Base-by-base conservation (phyloP, 2,113 vertebrate genomes). In the Siniperca chuatsi region DNA sequence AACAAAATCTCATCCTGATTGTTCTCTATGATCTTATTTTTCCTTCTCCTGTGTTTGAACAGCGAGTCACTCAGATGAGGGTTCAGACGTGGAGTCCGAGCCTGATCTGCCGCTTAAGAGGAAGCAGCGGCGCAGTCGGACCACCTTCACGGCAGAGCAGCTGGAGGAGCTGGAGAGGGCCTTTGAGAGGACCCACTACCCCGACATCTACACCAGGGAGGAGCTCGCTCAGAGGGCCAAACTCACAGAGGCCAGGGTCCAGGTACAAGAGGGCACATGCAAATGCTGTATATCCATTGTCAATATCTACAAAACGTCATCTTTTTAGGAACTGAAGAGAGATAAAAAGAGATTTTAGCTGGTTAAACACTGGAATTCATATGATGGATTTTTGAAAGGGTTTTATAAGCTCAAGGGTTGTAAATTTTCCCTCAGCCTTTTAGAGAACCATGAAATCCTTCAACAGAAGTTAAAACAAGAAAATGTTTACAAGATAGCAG, bases 171-270 rank as follows among this genome's bases (percentile, higher is more conserved):
- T 99, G 91, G 98, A 99, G 83, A 93, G 97, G 6, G 98, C 98
- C 60, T 99, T 99, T 18, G 98, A 99, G 84, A 97, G 98, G 82
- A 99, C 98, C 37, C 98, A 99, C 85, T 99, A 99, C 83, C 98
- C 98, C 1, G 98, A 99, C 81, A 99, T 99, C 90, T 99, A 99
- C 86, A 99, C 98, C 10, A 88, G 98, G 70, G 98, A 99, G 94
- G 98, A 99, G 76, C 97, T 99, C 15, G 98, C 98, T 0, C 98
- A 99, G 90, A 94, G 98, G 87, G 97, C 98, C 20, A 99, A 98
- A 73, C 98, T 99, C 73, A 99, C 98, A 0, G 98, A 99, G 93
- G 98, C 98, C 74, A 95, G 98, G 71, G 98, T 99, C 0, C 98
- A 99, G 97, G 98, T 99, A 96, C 4, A 33, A 42, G 1, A 35